Evolutionary conservation across 2,113 vertebrate species (phyloP), one percentile per base, ranked within the genome.

Genomic region (Herpailurus yagouaroundi): DNA sequence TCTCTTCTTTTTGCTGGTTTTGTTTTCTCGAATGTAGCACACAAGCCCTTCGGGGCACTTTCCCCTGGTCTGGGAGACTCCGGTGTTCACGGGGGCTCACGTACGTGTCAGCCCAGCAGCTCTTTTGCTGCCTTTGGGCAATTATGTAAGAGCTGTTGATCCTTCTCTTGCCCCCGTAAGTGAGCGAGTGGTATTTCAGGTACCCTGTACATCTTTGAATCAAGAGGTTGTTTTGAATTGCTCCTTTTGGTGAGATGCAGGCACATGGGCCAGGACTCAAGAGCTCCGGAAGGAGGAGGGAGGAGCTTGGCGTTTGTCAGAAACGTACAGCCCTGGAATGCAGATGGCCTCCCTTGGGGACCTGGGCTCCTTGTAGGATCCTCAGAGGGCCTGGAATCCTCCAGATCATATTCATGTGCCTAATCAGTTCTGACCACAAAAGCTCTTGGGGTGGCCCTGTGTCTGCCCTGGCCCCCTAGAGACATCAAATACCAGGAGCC

Each of bases 61-160:
- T 38, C 50, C 52, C 25, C 14, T 25, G 74, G n/a, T 19, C 41
- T 68, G 55, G 60, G 80, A 76, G 7, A 63, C 13, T 38, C 31
- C n/a, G 63, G 5, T 60, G 29, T 86, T n/a, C 38, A 4, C n/a
- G 0, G 18, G 41, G 19, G 48, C 38, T 82, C 64, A 48, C 0
- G 16, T 7, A 14, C 2, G 8, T 8, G 0, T n/a, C 87, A 63
- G 19, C 41, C 33, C 0, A 33, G 55, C 25, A 23, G 8, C 36
- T 25, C 81, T 48, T 77, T 36, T 68, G 41, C 83, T 79, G 91
- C 68, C 81, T 83, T 36, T 10, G 3, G 86, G 73, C n/a, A 41
- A 23, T 89, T 97, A 66, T 68, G 3, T 31, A 41, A 57, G 50
- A 94, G 48, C 38, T 50, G 10, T n/a, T 74, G 4, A 48, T 66